Evolutionary conservation across 2,113 vertebrate genomes (phyloP).

Genomic region (Lepidothrix coronata): DNA sequence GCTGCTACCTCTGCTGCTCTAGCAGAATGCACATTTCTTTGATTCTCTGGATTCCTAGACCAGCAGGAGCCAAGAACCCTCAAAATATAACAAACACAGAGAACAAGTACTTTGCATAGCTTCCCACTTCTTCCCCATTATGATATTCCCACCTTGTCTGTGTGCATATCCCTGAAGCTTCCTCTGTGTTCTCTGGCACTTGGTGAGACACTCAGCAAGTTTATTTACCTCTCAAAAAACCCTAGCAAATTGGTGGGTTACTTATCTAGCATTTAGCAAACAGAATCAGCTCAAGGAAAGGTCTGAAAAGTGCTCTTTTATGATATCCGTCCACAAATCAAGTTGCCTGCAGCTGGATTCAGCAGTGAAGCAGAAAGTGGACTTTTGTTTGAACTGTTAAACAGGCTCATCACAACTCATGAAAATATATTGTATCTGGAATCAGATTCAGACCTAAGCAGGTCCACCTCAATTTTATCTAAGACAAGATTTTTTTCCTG

Average conservation of each 20-base stretch:
- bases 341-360: neutral
- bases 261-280: neutral
- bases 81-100: neutral
- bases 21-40: neutral
- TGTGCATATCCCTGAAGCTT: neutral
- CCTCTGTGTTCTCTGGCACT: neutral
- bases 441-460: neutral
- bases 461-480: neutral
- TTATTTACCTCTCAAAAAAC: neutral
- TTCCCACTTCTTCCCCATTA: neutral
- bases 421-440: neutral
- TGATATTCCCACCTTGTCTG: neutral
- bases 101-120: neutral
- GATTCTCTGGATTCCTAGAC: constrained; percentile 25
- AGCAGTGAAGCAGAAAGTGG: neutral
- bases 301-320: neutral
- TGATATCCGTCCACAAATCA: neutral
- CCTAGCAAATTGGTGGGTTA: neutral
- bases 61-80: neutral
- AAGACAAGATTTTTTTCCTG: neutral
- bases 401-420: neutral
- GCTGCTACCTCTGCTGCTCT: neutral
- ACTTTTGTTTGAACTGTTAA: neutral
- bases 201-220: neutral
- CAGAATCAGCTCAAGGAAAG: neutral